Evolutionary conservation across 2,113 vertebrate species (phyloP).

Genomic region (Sporophila hypoxantha): DNA sequence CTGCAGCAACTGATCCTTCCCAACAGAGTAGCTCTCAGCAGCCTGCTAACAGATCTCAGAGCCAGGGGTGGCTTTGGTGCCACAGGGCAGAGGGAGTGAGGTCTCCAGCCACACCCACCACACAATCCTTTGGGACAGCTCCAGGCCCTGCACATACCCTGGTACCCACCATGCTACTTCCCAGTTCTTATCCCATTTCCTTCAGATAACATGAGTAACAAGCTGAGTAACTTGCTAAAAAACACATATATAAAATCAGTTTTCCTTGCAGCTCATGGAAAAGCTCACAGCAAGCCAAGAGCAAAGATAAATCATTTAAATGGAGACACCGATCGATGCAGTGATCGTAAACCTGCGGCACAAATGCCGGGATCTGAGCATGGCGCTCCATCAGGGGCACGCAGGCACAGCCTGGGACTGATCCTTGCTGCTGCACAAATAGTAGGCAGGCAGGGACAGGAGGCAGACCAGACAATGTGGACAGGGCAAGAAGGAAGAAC

Average conservation of each 20-base stretch:
- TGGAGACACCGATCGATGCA: neutral
- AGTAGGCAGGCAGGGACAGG: neutral
- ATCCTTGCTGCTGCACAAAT: neutral
- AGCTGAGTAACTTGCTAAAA: neutral
- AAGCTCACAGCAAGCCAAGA: neutral
- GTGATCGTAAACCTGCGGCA: neutral
- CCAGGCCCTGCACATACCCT: neutral
- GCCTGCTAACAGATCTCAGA: neutral
- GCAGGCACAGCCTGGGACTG: rapidly evolving
- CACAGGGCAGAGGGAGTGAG: rapidly evolving
- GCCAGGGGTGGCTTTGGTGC: neutral
- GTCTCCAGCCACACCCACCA: neutral
- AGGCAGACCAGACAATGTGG: neutral
- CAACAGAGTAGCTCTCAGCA: neutral
- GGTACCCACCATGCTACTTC: neutral
- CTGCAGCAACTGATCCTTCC: neutral
- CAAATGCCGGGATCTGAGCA: neutral
- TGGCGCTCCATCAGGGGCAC: neutral
- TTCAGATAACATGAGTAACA: neutral
- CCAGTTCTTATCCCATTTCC: neutral
- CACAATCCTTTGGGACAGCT: neutral
- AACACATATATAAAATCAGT: neutral
- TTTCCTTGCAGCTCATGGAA: neutral
- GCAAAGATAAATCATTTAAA: neutral
- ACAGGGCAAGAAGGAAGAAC: neutral